phyloP scores from a whole-genome alignment of 1,140 invertebrate genomes.

The Oryctes rhinoceros region DNA sequence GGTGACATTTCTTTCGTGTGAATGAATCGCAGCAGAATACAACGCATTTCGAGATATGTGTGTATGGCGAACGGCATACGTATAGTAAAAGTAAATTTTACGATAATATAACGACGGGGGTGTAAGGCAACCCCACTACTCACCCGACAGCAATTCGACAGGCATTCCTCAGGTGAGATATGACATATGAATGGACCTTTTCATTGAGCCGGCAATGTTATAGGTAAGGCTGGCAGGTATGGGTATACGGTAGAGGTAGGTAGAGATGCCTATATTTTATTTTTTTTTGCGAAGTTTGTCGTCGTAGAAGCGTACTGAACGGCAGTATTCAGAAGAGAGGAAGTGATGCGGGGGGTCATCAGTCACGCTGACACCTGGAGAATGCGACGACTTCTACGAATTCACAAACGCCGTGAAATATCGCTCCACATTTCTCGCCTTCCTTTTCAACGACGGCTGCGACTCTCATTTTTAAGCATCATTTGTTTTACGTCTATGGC shows the following conservation, averaged over 20 bases:
- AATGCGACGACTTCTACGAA: conserved; percentile 58
- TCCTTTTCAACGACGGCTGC: conserved; percentile 43
- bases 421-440: conserved; percentile 51
- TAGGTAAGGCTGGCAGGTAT: conserved; percentile 23
- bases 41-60: conserved; percentile 18
- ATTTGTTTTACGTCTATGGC: conserved; percentile 48
- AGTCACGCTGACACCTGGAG: conserved; percentile 59
- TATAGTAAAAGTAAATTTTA: conserved; percentile 31
- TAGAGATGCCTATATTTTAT: conserved; percentile 48
- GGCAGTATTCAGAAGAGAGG: conserved; percentile 49
- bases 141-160: conserved; percentile 29
- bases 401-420: conserved; percentile 55
- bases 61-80: conserved; percentile 31
- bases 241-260: conserved; percentile 10
- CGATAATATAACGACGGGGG: conserved; percentile 32
- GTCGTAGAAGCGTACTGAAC: conserved; percentile 29
- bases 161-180: conserved; percentile 52
- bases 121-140: conserved; percentile 38
- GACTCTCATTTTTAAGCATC: conserved; percentile 49
- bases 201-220: conserved; percentile 48
- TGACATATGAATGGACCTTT: conserved; percentile 51
- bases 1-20: conserved; percentile 24
- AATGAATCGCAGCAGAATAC: conserved; percentile 17
- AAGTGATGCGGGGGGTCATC: conserved; percentile 57
- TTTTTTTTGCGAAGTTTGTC: conserved; percentile 50